A percentile compares a stretch with the other conserved stretches of the same genome.
phyloP scores from a whole-genome alignment of 2,113 vertebrate genomes.

The Sturnus vulgaris region DNA sequence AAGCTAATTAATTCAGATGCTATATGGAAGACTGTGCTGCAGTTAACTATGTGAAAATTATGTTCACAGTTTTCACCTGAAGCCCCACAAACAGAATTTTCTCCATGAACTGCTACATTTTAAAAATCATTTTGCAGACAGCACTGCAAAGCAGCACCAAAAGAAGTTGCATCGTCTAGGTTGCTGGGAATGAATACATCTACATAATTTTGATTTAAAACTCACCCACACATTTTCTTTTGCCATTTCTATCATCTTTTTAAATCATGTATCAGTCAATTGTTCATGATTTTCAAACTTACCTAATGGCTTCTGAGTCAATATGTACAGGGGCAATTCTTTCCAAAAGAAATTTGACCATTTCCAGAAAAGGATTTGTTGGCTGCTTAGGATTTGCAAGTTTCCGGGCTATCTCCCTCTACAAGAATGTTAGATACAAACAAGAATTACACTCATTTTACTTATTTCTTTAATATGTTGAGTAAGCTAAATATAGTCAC shows the following conservation, averaged over 20 bases:
- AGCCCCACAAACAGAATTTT: not conserved
- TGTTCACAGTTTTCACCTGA: not conserved
- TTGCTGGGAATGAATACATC: not conserved
- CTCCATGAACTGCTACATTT: not conserved
- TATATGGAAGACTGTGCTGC: not conserved
- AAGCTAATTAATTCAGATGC: conserved; percentile 12
- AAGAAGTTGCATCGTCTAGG: not conserved
- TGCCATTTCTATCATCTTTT: not conserved
- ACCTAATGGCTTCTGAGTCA: conserved; percentile 99
- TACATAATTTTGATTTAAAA: not conserved
- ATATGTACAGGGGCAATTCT: conserved; percentile 99
- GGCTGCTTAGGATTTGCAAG: conserved; percentile 98
- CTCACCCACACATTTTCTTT: not conserved
- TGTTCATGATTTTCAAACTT: conserved; percentile 8
- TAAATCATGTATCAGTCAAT: not conserved
- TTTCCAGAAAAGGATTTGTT: conserved; percentile 98
- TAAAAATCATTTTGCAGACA: not conserved
- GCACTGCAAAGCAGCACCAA: not conserved
- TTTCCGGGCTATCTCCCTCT: conserved; percentile 98
- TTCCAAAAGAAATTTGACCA: conserved; percentile 99
- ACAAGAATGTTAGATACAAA: conserved; percentile 36
- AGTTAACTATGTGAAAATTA: not conserved
- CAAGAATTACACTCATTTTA: not conserved
- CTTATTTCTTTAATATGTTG: not conserved
- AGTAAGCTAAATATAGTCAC: not conserved